Conservation (phyloP, 2,113 vertebrate species). For the Atractosteus spatula region DNA sequence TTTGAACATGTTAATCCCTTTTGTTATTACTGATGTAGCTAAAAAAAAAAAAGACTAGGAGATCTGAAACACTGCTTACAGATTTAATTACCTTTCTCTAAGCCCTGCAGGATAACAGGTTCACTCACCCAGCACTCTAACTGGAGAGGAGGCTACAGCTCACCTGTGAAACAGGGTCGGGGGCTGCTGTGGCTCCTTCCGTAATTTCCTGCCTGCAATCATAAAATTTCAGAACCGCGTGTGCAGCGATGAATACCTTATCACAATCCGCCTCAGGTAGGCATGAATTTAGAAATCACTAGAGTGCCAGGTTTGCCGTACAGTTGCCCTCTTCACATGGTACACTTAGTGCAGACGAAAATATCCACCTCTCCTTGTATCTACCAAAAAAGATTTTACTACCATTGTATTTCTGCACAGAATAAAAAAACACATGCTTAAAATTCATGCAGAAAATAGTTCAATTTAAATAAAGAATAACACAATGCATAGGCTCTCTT, state of each 20-base stretch:
- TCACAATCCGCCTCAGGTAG: neutral
- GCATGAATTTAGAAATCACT: neutral
- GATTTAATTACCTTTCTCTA: conserved; percentile 33
- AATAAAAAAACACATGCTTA: too few relatives aligned
- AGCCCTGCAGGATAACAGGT: conserved; percentile 16
- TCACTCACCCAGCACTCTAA: neutral
- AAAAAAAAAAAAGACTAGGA: conserved; percentile 18
- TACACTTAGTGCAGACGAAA: neutral
- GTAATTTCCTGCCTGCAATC: conserved; percentile 3
- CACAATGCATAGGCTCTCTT: too few relatives aligned
- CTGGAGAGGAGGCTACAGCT: neutral
- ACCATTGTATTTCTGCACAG: too few relatives aligned
- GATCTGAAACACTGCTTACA: conserved; percentile 27
- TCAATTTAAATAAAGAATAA: too few relatives aligned
- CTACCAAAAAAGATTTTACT: neutral
- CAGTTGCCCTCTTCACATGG: neutral
- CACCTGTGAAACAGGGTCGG: conserved; percentile 13
- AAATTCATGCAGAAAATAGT: too few relatives aligned
- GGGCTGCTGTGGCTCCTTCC: conserved; percentile 16
- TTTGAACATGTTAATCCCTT: conserved; percentile 27
- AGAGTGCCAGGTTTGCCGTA: neutral
- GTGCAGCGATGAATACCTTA: neutral
- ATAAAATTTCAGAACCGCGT: too few relatives aligned
- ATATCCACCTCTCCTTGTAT: neutral
- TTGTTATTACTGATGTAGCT: conserved; percentile 29